phyloP scores from a whole-genome alignment of 2,888 invertebrate genomes.

The Phortica magna region DNA sequence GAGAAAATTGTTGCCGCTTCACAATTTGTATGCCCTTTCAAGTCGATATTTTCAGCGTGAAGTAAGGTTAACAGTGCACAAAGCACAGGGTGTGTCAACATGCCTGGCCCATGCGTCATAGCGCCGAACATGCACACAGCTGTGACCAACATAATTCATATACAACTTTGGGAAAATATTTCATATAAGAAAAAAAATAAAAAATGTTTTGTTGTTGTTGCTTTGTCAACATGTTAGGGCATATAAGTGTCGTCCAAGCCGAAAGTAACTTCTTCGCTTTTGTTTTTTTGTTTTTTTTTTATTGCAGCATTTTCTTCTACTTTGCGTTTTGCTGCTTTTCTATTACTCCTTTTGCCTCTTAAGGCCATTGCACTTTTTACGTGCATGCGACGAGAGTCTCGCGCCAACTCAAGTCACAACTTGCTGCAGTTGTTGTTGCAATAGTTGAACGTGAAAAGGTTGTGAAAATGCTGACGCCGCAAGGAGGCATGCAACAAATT shows the following conservation, averaged over 20 bases:
- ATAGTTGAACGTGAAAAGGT: conserved; percentile 67
- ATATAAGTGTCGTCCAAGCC: background rate
- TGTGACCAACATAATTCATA: no score
- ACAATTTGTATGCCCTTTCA: background rate
- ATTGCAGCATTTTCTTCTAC: conserved; percentile 25
- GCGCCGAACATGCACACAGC: no score
- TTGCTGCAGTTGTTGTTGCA: conserved; percentile 40
- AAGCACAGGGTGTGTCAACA: no score
- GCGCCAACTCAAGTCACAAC: conserved; percentile 61
- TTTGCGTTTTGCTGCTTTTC: conserved; percentile 48
- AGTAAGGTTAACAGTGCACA: background rate
- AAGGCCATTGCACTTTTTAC: conserved; percentile 72
- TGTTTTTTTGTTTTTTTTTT: conserved; percentile 36
- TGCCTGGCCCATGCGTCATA: no score
- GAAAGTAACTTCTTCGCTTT: conserved; percentile 6
- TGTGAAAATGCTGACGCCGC: conserved; percentile 66
- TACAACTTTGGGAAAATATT: no score
- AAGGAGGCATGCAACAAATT: conserved; percentile 70
- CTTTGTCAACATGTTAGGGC: no score
- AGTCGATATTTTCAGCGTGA: background rate
- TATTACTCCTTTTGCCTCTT: conserved; percentile 72
- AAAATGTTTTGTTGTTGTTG: no score
- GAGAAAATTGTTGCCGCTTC: background rate
- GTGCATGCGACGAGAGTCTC: conserved; percentile 68
- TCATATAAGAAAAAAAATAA: no score